Conservation (phyloP, 2,888 invertebrate genomes). For the Drosophila koepferae region DNA sequence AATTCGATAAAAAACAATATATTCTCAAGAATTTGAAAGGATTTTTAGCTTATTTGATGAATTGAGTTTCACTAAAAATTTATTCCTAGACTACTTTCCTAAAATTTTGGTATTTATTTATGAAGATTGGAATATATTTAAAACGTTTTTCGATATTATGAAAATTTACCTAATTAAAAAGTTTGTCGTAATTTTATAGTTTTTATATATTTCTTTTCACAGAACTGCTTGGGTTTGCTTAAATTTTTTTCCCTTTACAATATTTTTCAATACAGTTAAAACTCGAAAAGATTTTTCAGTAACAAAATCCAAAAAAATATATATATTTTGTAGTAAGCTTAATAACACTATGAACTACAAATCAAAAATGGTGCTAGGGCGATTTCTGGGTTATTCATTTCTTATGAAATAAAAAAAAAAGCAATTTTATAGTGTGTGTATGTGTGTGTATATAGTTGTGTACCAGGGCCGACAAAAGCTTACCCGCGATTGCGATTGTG, state of each 20-base stretch:
- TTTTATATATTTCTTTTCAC: not conserved
- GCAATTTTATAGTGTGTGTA: not conserved
- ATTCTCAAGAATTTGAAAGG: not conserved
- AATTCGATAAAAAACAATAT: not conserved
- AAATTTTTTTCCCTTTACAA: not conserved
- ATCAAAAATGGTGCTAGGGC: slow-evolving; percentile 24
- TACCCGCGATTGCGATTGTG: slow-evolving; percentile 86
- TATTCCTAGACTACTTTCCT: not conserved
- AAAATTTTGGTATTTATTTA: too few relatives aligned
- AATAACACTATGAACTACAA: slow-evolving; percentile 49
- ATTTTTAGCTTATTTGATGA: not conserved
- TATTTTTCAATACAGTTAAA: not conserved
- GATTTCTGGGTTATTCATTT: slow-evolving; percentile 8
- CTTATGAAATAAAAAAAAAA: slow-evolving; percentile 9
- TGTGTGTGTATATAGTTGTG: not conserved
- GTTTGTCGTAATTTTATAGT: too few relatives aligned
- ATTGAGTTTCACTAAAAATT: not conserved
- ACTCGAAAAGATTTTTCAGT: slow-evolving; percentile 24
- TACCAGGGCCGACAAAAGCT: slow-evolving; percentile 42
- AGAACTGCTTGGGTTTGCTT: not conserved
- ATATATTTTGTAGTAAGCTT: not conserved
- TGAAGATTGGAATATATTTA: too few relatives aligned
- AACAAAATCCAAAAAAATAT: slow-evolving; percentile 12
- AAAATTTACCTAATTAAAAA: too few relatives aligned
- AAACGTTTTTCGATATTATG: too few relatives aligned